Percentiles rank a stretch among this genome's conserved stretches.
Evolutionary conservation across 1,140 invertebrate species (phyloP).

Genomic region (Cyphomyrmex costatus): DNA sequence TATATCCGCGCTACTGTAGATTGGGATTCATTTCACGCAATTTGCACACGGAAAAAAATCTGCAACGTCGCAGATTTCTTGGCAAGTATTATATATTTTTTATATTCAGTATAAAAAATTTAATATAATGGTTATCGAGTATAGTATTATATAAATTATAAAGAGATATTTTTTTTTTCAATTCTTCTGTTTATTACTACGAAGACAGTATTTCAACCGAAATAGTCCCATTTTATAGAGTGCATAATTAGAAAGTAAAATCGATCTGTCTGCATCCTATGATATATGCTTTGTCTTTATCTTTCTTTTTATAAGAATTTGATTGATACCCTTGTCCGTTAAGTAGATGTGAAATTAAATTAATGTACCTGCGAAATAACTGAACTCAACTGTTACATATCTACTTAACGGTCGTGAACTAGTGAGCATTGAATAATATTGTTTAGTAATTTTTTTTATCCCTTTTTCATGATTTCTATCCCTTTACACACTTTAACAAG

Average conservation of each 20-base stretch:
- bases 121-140: background rate
- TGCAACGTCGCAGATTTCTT: background rate
- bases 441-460: slow-evolving; percentile 23
- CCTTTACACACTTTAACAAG: slow-evolving; percentile 46
- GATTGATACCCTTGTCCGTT: slow-evolving; percentile 28
- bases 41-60: background rate
- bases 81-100: background rate
- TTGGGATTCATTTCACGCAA: slow-evolving; percentile 31
- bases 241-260: slow-evolving; percentile 26
- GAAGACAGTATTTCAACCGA: background rate
- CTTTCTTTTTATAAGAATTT: slow-evolving; percentile 25
- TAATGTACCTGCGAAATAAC: slow-evolving; percentile 56
- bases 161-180: slow-evolving; percentile 3
- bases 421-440: slow-evolving; percentile 43
- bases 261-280: slow-evolving; percentile 31
- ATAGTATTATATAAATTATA: background rate
- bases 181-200: background rate
- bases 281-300: slow-evolving; percentile 32
- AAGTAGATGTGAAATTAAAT: slow-evolving; percentile 52
- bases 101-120: background rate
- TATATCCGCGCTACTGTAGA: slow-evolving; percentile 31
- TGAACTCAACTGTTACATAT: slow-evolving; percentile 48
- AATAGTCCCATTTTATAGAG: slow-evolving; percentile 43
- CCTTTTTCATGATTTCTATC: slow-evolving; percentile 27
- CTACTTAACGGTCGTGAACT: slow-evolving; percentile 26